phyloP scores from a whole-genome alignment of 2,888 invertebrate genomes.

The Ichneumoninae sp. region DNA sequence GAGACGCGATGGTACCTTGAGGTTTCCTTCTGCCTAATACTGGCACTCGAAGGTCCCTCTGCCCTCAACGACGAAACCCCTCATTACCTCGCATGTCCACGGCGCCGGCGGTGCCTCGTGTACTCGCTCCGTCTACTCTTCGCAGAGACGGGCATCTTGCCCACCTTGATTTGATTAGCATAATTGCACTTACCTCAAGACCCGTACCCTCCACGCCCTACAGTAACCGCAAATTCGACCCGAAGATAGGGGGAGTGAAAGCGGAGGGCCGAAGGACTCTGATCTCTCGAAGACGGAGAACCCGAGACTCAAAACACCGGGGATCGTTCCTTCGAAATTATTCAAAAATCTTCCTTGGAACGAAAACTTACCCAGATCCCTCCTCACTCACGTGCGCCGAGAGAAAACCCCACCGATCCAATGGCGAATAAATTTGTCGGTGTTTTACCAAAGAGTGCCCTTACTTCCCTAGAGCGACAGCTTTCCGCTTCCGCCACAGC shows the following conservation, averaged over 20 bases:
- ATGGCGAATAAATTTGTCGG: conserved; percentile 11
- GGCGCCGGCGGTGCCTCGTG: conserved; percentile 65
- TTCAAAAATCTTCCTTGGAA: background rate
- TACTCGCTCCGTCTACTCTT: conserved; percentile 26
- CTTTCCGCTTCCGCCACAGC: conserved; percentile 20
- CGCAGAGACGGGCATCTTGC: conserved; percentile 73
- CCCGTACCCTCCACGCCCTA: conserved; percentile 54
- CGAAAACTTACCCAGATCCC: background rate
- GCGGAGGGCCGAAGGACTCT: conserved; percentile 36
- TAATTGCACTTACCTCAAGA: conserved; percentile 80
- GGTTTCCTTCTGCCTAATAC: conserved; percentile 80
- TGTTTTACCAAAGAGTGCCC: conserved; percentile 8
- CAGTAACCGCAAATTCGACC: conserved; percentile 73
- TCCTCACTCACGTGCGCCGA: background rate
- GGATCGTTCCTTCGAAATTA: conserved; percentile 15
- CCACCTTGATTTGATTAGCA: conserved; percentile 82
- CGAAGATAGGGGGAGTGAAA: conserved; percentile 42
- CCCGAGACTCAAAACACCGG: conserved; percentile 17
- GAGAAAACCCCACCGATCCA: background rate
- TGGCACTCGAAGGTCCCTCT: conserved; percentile 75
- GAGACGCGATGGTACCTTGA: conserved; percentile 75
- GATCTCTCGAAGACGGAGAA: conserved; percentile 44
- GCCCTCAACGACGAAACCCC: conserved; percentile 75
- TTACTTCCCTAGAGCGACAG: too few species aligned
- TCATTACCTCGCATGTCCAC: conserved; percentile 78